Evolutionary conservation across 2,113 vertebrate genomes (phyloP).

Genomic region (Nycticryphes semicollaris): DNA sequence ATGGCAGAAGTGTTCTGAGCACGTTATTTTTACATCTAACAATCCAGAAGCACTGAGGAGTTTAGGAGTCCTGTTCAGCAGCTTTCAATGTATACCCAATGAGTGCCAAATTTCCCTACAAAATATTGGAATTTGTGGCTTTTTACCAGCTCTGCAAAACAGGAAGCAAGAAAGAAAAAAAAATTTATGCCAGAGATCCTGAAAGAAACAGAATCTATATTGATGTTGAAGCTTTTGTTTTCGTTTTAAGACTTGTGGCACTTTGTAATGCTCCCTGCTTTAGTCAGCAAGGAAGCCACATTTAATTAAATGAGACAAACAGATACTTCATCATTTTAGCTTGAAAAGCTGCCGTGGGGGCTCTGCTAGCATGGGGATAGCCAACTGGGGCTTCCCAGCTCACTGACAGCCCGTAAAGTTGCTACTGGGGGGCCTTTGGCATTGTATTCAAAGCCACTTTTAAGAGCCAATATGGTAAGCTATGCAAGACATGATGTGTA

Average conservation of each 20-base stretch:
- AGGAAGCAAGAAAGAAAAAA: background rate
- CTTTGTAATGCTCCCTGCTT: background rate
- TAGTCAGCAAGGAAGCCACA: background rate
- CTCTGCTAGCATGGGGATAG: accelerated
- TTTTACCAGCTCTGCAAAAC: background rate
- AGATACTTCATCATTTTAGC: background rate
- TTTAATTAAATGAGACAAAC: background rate
- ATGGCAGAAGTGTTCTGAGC: background rate
- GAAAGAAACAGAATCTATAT: background rate
- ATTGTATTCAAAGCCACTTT: conserved; percentile 58
- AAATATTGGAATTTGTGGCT: background rate
- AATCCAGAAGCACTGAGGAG: background rate
- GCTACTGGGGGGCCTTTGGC: conserved; percentile 69
- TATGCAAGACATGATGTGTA: conserved; percentile 57
- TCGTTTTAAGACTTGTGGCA: background rate
- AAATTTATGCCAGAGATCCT: background rate
- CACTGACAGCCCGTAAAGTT: conserved; percentile 37
- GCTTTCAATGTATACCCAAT: accelerated
- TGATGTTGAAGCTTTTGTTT: background rate
- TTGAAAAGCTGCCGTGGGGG: background rate
- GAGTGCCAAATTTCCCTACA: background rate
- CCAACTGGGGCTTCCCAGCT: background rate
- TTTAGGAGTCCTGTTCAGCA: background rate
- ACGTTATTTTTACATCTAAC: background rate
- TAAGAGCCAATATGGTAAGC: conserved; percentile 19